phyloP scores from a whole-genome alignment of 2,113 vertebrate species.

The Melanerpes aurifrons region DNA sequence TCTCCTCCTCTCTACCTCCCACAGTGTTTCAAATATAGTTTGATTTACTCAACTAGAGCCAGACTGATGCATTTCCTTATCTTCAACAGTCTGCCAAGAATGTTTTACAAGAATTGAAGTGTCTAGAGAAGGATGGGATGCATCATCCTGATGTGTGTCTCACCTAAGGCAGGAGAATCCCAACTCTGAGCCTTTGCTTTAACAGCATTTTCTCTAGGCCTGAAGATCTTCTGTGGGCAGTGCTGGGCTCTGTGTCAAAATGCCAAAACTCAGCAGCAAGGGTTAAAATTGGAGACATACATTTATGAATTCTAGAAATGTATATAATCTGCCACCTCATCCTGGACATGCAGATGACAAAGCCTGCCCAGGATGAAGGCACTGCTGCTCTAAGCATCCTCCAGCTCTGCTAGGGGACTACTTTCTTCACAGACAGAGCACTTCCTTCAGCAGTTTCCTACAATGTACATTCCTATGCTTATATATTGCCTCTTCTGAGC shows the following conservation, averaged over 20 bases:
- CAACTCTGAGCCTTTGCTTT: neutral
- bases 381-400: neutral
- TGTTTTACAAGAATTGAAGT: neutral
- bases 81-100: neutral
- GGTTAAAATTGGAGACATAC: neutral
- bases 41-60: neutral
- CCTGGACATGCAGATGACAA: rapidly evolving
- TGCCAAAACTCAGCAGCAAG: neutral
- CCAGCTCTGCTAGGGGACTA: neutral
- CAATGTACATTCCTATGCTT: neutral
- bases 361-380: neutral
- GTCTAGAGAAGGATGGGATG: neutral
- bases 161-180: neutral
- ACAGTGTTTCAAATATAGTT: neutral
- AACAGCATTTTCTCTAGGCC: neutral
- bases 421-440: neutral
- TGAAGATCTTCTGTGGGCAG: neutral
- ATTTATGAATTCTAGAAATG: neutral
- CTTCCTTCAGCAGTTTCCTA: neutral
- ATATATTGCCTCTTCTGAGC: neutral
- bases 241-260: neutral
- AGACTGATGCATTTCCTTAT: neutral
- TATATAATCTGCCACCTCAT: neutral
- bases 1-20: neutral
- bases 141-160: neutral